phyloP scores from a whole-genome alignment of 2,888 invertebrate species.

The Tridacna gigas region DNA sequence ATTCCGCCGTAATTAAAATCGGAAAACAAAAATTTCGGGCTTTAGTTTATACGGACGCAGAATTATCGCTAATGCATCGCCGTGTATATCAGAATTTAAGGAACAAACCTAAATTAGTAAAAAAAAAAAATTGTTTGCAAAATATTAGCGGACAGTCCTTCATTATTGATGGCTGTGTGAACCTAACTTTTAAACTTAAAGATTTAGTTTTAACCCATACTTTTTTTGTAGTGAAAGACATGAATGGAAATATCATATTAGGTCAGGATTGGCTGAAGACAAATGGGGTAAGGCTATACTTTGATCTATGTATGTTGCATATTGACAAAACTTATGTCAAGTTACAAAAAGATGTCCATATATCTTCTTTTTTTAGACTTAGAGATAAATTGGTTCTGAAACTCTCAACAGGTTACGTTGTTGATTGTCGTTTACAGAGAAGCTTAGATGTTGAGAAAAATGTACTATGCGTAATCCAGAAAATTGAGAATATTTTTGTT shows the following conservation, averaged over 20 bases:
- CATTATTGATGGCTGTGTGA: constrained; percentile 5
- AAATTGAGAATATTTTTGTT: neutral
- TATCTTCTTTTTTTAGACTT: neutral
- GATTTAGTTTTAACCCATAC: neutral
- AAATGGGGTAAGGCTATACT: neutral
- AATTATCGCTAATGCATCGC: neutral
- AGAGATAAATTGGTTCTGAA: neutral
- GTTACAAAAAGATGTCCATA: neutral
- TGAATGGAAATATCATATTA: neutral
- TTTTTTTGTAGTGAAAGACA: neutral
- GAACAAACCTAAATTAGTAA: constrained; percentile 14
- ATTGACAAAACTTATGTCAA: neutral
- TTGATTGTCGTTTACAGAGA: constrained; percentile 8
- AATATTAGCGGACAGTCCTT: too few relatives aligned
- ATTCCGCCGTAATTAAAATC: constrained; percentile 11
- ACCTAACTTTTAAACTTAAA: neutral
- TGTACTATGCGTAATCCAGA: neutral
- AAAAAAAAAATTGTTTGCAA: too few relatives aligned
- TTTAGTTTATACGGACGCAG: neutral
- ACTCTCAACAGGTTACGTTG: neutral
- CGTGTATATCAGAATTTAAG: neutral
- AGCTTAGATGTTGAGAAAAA: neutral
- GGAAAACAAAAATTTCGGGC: constrained; percentile 26
- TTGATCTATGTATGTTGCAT: neutral
- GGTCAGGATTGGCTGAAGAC: neutral